Conservation (phyloP, 2,888 invertebrate genomes). For the Agonopterix heracliana region DNA sequence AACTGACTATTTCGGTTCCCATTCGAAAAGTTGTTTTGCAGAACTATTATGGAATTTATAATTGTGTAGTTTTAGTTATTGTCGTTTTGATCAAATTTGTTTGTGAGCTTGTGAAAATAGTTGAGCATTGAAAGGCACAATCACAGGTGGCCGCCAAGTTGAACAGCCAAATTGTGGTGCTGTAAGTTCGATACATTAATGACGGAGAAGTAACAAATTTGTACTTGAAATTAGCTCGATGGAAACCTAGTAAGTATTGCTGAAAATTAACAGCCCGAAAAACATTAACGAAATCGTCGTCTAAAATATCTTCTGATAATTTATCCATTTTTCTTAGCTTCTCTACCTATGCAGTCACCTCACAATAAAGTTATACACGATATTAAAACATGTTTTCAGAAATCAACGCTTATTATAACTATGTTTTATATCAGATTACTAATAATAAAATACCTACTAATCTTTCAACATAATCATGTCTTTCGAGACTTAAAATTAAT, state of each 20-base stretch:
- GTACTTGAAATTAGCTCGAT: slow-evolving; percentile 37
- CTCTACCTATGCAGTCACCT: too few species aligned
- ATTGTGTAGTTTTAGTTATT: slow-evolving; percentile 16
- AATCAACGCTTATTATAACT: too few species aligned
- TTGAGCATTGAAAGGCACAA: too few species aligned
- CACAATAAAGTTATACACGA: too few species aligned
- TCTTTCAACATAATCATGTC: too few species aligned
- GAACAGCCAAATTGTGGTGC: slow-evolving; percentile 7
- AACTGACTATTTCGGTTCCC: slow-evolving; percentile 36
- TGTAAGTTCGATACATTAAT: slow-evolving; percentile 33
- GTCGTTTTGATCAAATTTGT: too few species aligned
- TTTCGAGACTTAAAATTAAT: too few species aligned
- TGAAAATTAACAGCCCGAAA: slow-evolving; percentile 27
- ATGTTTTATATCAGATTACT: too few species aligned
- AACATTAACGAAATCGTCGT: slow-evolving; percentile 33
- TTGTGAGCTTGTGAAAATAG: too few species aligned
- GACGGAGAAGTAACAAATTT: slow-evolving; percentile 39
- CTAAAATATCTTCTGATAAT: slow-evolving; percentile 40
- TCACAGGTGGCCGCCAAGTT: too few species aligned
- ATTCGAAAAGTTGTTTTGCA: slow-evolving; percentile 18
- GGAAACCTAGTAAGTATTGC: slow-evolving; percentile 38
- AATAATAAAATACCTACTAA: too few species aligned
- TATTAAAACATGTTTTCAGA: too few species aligned
- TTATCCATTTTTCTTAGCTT: slow-evolving; percentile 9
- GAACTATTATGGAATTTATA: neutral